Conservation (phyloP, 2,888 invertebrate genomes). For the Pyrochroa serraticornis region DNA sequence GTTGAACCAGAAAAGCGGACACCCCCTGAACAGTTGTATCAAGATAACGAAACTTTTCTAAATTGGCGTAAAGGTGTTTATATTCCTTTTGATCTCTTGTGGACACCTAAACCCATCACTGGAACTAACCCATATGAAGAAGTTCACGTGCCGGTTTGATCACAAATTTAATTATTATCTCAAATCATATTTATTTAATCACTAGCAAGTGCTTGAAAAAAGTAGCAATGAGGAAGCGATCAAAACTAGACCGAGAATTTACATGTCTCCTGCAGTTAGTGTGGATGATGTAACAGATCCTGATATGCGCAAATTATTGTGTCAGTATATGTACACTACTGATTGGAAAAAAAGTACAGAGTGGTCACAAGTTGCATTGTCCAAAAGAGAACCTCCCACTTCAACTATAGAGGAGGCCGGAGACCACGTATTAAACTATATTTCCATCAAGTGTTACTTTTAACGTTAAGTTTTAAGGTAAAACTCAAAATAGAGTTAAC, state of each 20-base stretch:
- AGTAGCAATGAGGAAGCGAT: slow-evolving; percentile 41
- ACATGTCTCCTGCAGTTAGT: slow-evolving; percentile 53
- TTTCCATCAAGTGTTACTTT: background rate
- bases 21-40: slow-evolving; percentile 27
- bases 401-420: slow-evolving; percentile 12
- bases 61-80: slow-evolving; percentile 40
- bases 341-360: slow-evolving; percentile 48
- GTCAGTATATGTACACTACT: slow-evolving; percentile 52
- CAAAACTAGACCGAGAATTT: slow-evolving; percentile 51
- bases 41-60: slow-evolving; percentile 48
- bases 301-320: slow-evolving; percentile 49
- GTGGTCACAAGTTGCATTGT: slow-evolving; percentile 39
- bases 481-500: slow-evolving; percentile 37
- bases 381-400: slow-evolving; percentile 8
- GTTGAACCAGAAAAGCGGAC: slow-evolving; percentile 33
- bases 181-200: no score
- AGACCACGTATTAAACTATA: slow-evolving; percentile 20
- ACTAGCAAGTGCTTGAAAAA: slow-evolving; percentile 29
- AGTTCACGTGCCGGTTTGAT: slow-evolving; percentile 12
- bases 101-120: slow-evolving; percentile 48
- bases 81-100: slow-evolving; percentile 50
- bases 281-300: slow-evolving; percentile 55
- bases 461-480: slow-evolving; percentile 25
- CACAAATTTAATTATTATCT: slow-evolving; percentile 10
- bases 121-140: slow-evolving; percentile 43